These are phyloP conservation scores for Grallaria varia DNA, from an alignment of 2,113 vertebrate species.

Conservation along the genomic window DNA sequence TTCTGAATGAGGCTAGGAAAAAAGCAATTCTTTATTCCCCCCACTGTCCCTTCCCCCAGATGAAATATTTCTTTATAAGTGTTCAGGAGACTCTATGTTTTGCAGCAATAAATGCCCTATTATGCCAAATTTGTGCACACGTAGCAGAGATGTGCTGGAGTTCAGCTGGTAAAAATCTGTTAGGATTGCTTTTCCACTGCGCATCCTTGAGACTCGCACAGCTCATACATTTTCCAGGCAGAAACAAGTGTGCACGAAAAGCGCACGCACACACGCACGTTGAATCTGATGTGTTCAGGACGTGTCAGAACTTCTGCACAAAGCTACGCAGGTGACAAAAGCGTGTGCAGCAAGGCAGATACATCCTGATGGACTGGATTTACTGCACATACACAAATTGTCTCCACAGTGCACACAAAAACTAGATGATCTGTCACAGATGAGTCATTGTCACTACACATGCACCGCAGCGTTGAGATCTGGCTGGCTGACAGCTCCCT, in stretches of 20 bases:
- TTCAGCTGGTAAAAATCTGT: neutral
- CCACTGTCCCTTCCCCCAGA: accelerated
- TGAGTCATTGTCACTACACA: conserved; percentile 27
- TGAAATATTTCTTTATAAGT: neutral
- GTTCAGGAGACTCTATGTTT: neutral
- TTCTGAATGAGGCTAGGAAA: neutral
- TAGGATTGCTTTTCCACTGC: neutral
- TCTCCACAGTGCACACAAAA: neutral
- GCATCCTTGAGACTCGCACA: neutral
- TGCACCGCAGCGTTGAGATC: neutral
- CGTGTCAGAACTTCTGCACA: neutral
- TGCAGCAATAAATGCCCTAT: neutral
- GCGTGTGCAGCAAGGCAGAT: neutral
- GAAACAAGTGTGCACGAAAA: neutral
- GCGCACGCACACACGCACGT: accelerated
- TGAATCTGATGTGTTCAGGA: neutral
- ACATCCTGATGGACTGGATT: neutral
- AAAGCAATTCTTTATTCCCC: accelerated
- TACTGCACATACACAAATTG: neutral
- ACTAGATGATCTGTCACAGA: conserved; percentile 1
- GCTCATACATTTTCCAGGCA: neutral
- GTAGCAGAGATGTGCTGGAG: neutral
- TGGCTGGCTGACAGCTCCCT: conserved; percentile 22
- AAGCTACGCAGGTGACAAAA: neutral
- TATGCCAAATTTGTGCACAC: accelerated